Conservation (phyloP, 2,797 vertebrate species). For the Moxostoma hubbsi region DNA sequence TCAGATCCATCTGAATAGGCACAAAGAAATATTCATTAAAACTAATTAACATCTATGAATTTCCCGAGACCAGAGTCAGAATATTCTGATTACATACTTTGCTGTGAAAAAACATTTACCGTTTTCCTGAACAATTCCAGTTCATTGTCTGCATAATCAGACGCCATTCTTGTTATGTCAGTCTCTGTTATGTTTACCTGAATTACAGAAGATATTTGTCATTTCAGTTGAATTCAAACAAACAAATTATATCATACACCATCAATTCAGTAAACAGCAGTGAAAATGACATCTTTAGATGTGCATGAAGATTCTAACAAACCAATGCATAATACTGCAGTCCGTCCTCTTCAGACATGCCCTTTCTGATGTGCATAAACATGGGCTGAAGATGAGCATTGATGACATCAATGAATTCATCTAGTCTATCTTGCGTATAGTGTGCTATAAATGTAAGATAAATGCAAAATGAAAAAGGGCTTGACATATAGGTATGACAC, state of each 20-base stretch:
- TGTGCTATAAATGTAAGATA: conserved; percentile 70
- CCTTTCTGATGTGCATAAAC: conserved; percentile 92
- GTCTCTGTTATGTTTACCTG: conserved; percentile 93
- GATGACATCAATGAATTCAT: conserved; percentile 86
- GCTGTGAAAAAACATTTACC: conserved; percentile 71
- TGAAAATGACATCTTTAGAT: neutral
- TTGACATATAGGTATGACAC: neutral
- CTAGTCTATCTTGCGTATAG: conserved; percentile 78
- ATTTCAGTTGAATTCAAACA: neutral
- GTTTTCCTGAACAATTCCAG: conserved; percentile 93
- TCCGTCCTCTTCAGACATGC: conserved; percentile 84
- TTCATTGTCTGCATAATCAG: conserved; percentile 92
- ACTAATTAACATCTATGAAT: neutral
- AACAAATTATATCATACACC: neutral
- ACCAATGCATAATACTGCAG: conserved; percentile 87
- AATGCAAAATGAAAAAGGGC: neutral
- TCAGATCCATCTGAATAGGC: conserved; percentile 86
- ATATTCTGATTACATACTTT: neutral
- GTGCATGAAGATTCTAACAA: conserved; percentile 52
- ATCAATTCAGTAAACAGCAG: neutral
- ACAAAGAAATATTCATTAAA: neutral
- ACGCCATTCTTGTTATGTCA: conserved; percentile 89
- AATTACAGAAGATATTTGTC: conserved; percentile 18
- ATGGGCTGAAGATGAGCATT: conserved; percentile 88
- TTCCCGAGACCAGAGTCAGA: neutral